phyloP scores from a whole-genome alignment of 2,888 invertebrate species.

The Ichneumoninae sp. region DNA sequence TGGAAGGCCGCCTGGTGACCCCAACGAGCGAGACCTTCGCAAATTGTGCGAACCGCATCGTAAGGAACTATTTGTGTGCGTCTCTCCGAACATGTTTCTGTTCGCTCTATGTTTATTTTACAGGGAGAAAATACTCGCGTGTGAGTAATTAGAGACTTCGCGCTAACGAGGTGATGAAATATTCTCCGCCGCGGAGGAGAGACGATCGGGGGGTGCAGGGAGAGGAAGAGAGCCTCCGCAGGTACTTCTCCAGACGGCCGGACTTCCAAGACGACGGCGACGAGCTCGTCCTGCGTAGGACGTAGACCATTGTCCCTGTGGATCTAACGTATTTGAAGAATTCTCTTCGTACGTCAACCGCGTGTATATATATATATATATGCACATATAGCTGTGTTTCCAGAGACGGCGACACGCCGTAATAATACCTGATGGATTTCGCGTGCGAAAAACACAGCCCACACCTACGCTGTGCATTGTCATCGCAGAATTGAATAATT shows the following conservation, averaged over 20 bases:
- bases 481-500: conserved; percentile 50
- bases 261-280: conserved; percentile 43
- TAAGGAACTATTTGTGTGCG: conserved; percentile 8
- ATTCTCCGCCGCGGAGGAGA: conserved; percentile 69
- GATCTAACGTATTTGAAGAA: conserved; percentile 63
- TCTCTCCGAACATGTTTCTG: conserved; percentile 30
- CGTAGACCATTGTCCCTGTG: conserved; percentile 55
- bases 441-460: conserved; percentile 37
- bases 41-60: conserved; percentile 66
- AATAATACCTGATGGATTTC: conserved; percentile 45
- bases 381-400: conserved; percentile 3
- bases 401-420: conserved; percentile 32
- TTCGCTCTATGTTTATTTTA: conserved; percentile 47
- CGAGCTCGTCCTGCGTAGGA: conserved; percentile 57
- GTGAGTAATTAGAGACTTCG: conserved; percentile 78
- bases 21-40: conserved; percentile 57
- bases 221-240: conserved; percentile 7
- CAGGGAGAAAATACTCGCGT: conserved; percentile 71
- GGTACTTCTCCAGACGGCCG: neutral
- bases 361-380: neutral
- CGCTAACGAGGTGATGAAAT: conserved; percentile 81
- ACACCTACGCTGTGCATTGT: conserved; percentile 62
- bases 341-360: conserved; percentile 38
- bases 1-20: conserved; percentile 76
- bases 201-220: neutral